Percentiles rank a stretch among this genome's conserved stretches.
Conservation (phyloP, 2,113 vertebrate genomes). For the Telmatochromis brachygnathus region DNA sequence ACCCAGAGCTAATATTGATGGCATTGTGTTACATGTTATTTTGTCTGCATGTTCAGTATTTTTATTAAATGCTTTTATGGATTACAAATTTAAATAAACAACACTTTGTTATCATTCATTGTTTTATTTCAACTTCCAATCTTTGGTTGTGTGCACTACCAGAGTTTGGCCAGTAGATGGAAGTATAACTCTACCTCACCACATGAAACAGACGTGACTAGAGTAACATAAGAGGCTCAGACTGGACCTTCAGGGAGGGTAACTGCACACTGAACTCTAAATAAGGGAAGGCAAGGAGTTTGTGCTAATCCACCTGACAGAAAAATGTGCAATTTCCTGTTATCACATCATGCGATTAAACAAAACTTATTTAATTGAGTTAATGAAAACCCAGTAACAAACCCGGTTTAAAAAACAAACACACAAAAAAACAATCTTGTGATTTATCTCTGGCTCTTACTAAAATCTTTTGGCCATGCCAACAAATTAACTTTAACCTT, state of each 20-base stretch:
- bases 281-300: background rate
- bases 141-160: background rate
- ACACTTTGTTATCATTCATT: constrained; percentile 1
- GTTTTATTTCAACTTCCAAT: background rate
- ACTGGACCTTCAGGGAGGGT: background rate
- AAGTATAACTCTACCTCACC: background rate
- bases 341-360: background rate
- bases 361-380: background rate
- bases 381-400: background rate
- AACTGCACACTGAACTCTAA: background rate
- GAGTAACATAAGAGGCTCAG: background rate
- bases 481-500: background rate
- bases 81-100: constrained; percentile 42
- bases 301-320: background rate
- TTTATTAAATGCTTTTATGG: constrained; percentile 22
- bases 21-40: background rate
- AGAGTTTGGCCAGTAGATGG: constrained; percentile 39
- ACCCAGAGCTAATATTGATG: background rate
- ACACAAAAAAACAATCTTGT: background rate
- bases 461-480: background rate
- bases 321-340: background rate
- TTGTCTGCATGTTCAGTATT: constrained; percentile 24
- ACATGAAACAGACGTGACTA: background rate
- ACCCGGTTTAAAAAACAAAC: background rate
- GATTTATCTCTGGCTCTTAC: background rate